These are phyloP conservation scores for Silurus asotus DNA, from an alignment of 2,113 vertebrate species.

Conservation along the genomic window DNA sequence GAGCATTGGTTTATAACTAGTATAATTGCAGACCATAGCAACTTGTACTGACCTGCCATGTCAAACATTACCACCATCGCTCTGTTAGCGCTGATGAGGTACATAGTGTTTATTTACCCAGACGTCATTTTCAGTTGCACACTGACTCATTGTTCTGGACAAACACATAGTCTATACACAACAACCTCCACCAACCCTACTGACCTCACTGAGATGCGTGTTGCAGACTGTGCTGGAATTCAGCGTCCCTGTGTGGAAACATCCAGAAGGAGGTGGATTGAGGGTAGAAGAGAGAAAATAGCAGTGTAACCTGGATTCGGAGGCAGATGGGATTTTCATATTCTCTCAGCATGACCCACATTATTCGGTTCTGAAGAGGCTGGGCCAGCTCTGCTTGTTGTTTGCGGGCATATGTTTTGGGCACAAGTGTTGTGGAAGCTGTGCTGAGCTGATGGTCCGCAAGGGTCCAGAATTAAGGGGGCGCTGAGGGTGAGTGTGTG, in stretches of 20 bases:
- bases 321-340: constrained; percentile 53
- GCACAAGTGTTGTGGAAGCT: constrained; percentile 12
- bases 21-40: background rate
- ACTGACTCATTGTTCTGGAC: constrained; percentile 23
- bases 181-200: background rate
- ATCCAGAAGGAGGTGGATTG: constrained; percentile 39
- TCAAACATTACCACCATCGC: background rate
- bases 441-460: background rate
- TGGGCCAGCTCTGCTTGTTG: background rate
- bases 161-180: constrained; percentile 3
- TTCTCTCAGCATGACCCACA: constrained; percentile 52
- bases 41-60: background rate
- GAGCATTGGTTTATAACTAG: background rate
- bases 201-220: constrained; percentile 17
- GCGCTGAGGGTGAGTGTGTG: background rate
- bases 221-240: constrained; percentile 41
- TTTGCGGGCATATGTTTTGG: background rate
- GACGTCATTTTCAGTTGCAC: background rate
- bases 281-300: constrained; percentile 26
- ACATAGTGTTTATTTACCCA: constrained; percentile 2
- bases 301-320: constrained; percentile 35
- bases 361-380: constrained; percentile 40
- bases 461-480: background rate
- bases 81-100: constrained; percentile 7
- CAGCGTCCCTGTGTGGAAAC: constrained; percentile 9